Percentiles rank a stretch among this genome's conserved stretches.
These are phyloP conservation scores for Crypturellus tataupa DNA, from an alignment of 2,797 vertebrate species.

Conservation along the genomic window DNA sequence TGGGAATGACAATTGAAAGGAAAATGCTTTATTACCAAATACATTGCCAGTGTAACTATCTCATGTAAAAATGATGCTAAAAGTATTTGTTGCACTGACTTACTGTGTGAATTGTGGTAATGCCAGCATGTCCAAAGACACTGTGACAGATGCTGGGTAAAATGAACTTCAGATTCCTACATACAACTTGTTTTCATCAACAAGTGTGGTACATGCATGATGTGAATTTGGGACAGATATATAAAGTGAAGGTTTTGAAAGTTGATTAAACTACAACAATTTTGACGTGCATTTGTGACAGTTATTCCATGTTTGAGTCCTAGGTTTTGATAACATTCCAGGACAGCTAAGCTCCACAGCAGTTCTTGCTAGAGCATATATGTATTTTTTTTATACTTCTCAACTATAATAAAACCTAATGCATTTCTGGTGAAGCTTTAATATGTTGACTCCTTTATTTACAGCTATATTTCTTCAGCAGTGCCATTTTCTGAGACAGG, in stretches of 20 bases:
- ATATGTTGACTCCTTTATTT: background rate
- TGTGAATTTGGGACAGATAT: background rate
- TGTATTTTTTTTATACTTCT: background rate
- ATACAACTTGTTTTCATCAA: background rate
- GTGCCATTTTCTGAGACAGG: slow-evolving; percentile 91
- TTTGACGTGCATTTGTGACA: background rate
- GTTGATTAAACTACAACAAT: background rate
- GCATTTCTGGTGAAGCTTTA: background rate
- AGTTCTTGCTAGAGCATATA: background rate
- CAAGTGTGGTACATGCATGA: background rate
- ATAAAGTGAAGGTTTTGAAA: background rate
- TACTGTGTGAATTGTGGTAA: background rate
- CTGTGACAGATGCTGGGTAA: background rate
- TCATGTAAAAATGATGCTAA: background rate
- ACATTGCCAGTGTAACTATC: background rate
- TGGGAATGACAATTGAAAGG: background rate
- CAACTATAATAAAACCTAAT: background rate
- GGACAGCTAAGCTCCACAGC: background rate
- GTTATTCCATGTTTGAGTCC: background rate
- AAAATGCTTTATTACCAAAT: background rate
- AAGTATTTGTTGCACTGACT: background rate
- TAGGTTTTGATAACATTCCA: background rate
- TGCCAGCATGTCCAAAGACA: background rate
- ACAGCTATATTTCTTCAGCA: slow-evolving; percentile 91
- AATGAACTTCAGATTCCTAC: background rate